A percentile compares a stretch with the other conserved stretches of the same genome.
Evolutionary conservation across 2,888 invertebrate species (phyloP).

Genomic region (Ypsolopha sequella): DNA sequence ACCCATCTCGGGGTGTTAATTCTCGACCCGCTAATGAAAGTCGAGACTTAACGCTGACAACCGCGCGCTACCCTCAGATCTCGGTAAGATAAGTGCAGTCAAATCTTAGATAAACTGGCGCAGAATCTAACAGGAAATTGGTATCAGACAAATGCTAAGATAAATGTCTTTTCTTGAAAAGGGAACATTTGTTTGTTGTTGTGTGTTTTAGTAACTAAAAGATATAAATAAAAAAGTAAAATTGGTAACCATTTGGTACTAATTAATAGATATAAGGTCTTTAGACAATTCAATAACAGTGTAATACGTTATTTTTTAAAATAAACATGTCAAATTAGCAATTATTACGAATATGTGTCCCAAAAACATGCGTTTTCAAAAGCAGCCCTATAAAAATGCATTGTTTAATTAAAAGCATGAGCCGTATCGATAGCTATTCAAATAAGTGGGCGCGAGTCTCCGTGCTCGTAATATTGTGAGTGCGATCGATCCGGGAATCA

Average conservation of each 20-base stretch:
- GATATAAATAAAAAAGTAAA: no score
- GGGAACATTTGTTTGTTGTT: no score
- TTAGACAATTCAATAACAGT: no score
- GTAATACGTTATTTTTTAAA: no score
- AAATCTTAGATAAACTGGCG: neutral
- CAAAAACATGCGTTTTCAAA: neutral
- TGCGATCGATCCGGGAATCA: constrained; percentile 63
- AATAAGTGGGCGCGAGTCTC: constrained; percentile 29
- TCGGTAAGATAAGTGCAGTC: constrained; percentile 17
- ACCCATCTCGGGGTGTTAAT: constrained; percentile 61
- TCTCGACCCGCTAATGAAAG: constrained; percentile 58
- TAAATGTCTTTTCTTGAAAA: no score
- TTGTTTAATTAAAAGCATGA: constrained; percentile 30
- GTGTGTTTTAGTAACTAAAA: no score
- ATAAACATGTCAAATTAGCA: no score
- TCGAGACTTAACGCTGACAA: constrained; percentile 52
- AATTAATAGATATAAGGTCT: no score
- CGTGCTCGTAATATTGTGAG: constrained; percentile 43
- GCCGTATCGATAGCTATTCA: constrained; percentile 25
- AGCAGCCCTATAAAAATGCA: constrained; percentile 16
- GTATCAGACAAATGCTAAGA: constrained; percentile 9
- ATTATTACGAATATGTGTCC: no score
- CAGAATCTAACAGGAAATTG: constrained; percentile 54
- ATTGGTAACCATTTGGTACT: no score
- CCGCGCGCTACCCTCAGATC: constrained; percentile 48